A percentile compares a stretch with the other conserved stretches of the same genome.
Conservation (phyloP, 2,797 vertebrate genomes). For the Manis crassicaudata region DNA sequence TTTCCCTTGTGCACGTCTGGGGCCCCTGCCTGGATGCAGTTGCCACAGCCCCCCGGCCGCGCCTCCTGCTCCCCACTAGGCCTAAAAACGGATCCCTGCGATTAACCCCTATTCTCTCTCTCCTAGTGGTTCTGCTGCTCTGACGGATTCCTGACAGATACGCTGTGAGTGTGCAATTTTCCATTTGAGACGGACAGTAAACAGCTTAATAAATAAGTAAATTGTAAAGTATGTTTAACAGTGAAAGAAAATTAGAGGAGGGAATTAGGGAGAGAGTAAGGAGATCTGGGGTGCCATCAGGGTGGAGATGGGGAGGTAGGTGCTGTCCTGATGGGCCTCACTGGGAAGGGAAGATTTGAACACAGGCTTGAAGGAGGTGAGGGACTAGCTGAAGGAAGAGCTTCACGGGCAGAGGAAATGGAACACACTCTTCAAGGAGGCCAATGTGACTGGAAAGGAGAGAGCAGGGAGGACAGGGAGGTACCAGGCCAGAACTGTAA, state of each 20-base stretch:
- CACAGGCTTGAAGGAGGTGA: background rate
- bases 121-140: background rate
- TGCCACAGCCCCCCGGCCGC: fast-evolving
- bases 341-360: background rate
- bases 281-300: background rate
- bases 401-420: background rate
- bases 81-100: fast-evolving
- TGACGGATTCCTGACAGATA: background rate
- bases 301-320: background rate
- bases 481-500: background rate
- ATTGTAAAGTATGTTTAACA: background rate
- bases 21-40: background rate
- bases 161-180: background rate
- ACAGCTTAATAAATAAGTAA: background rate
- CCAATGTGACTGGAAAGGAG: background rate
- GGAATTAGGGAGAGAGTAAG: background rate
- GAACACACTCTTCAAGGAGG: too few relatives aligned
- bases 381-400: background rate
- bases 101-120: background rate
- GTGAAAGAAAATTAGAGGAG: background rate
- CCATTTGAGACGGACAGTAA: background rate
- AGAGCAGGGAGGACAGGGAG: background rate
- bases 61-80: background rate
- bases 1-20: background rate
- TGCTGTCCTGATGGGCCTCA: background rate